Evolutionary conservation across 2,888 invertebrate species (phyloP), one percentile per base, ranked within the genome.

Genomic region (Heliconius ismenius): DNA sequence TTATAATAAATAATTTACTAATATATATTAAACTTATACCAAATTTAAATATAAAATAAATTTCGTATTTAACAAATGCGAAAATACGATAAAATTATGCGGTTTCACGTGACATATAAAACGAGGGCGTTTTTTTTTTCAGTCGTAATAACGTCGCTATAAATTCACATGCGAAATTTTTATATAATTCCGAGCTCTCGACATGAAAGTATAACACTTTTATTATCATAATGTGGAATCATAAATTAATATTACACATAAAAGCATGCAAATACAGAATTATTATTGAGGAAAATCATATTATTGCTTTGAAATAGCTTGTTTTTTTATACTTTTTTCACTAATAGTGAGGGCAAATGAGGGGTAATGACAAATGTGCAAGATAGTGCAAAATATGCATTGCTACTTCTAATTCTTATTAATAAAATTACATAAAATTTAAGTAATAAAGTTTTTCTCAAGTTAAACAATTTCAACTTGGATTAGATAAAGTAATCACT

Each of bases 61-160:
- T 75, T 75, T 69, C 75, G 49, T 69, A 49, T 63, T 69, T 49
- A 75, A 75, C 49, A 75, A 75, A 75, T 75, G 39, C 39, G 67
- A 39, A 75, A 75, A 76, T 62, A 69, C 69, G 69, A 75, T 70
- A 64, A 75, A 75, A 75, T 75, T 75, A 75, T 70, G 75, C 75
- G 64, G 75, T 70, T 75, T 74, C 73, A 62, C 72, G 74, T 73
- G 63, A 74, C 68, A 77, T 74, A 78, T 73, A 70, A 76, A 78
- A 76, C 65, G 76, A 65, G 64, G 64, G 49, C 64, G 69, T 69
- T 78, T 76, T 76, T 78, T 70, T 70, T 78, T 58, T 32, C 69
- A 62, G 68, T 63, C 75, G 63, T 70, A 70, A 75, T 75, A 75
- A 70, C 70, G 75, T 75, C 75, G 54, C 70, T 70, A 75, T 75